Evolutionary conservation across 2,113 vertebrate genomes (phyloP), one percentile per base, ranked within the genome.

Genomic region (Tragelaphus scriptus): DNA sequence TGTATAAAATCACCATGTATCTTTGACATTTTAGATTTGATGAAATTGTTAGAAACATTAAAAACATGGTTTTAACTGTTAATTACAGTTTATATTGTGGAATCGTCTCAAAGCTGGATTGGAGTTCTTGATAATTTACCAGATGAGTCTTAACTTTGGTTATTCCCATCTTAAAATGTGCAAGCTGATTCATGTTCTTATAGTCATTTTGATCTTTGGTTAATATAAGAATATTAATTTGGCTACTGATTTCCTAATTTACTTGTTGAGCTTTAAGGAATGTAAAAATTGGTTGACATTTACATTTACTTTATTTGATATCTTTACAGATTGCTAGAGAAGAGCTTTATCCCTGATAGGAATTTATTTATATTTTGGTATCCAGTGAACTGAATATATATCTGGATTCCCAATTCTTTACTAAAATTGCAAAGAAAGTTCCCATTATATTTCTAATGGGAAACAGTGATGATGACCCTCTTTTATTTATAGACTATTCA

Each of bases 41-140:
- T 91, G 53, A 96, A 93, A 77, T 89, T 63, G 56, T 81, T 91
- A 91, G 68, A 94, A 95, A 85, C 94, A n/a, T 90, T 94, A 96
- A 91, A 97, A 97, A 91, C 55, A 85, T 97, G 56, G 49, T 97
- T 84, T 68, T 95, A 94, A 53, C 26, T 90, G 0, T 84, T 68
- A 68, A n/a, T 84, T 94, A 90, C 49, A 94, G 63, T 87, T 96
- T 93, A 65, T 95, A 51, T 90, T 55, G 17, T 82, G 28, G 55
- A 19, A 49, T 88, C 58, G 87, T 90, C 61, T 87, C n/a, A 65
- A 93, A 58, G 94, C 49, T 85, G 61, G 40, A 71, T 94, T 97
- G 77, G 68, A 93, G 40, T 95, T 77, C 28, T n/a, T 85, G 25
- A 25, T 85, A 96, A 58, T 92, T 97, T 80, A 79, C 13, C 84